Evolutionary conservation across 2,888 invertebrate species (phyloP).

Genomic region (Cheilosia variabilis): DNA sequence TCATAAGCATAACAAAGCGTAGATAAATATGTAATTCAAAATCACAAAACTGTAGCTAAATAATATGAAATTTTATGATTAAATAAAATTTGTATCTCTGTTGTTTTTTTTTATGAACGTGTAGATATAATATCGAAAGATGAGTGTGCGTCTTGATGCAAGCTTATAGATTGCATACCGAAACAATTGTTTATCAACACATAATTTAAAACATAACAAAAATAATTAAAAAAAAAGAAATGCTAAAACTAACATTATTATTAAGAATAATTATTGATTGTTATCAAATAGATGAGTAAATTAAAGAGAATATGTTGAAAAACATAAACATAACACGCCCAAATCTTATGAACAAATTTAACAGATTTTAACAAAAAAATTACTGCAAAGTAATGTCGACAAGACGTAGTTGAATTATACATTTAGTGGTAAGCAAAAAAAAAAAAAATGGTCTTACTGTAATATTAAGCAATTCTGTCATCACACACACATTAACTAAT

Average conservation of each 20-base stretch:
- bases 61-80: constrained; percentile 15
- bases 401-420: constrained; percentile 66
- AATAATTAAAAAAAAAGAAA: constrained; percentile 16
- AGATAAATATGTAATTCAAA: constrained; percentile 6
- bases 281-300: constrained; percentile 61
- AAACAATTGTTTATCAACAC: constrained; percentile 47
- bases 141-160: constrained; percentile 37
- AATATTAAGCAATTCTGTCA: constrained; percentile 38
- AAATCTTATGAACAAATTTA: constrained; percentile 83
- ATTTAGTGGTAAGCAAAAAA: constrained; percentile 36
- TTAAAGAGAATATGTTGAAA: constrained; percentile 63
- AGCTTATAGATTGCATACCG: constrained; percentile 33
- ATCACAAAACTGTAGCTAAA: constrained; percentile 20
- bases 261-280: constrained; percentile 53
- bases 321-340: constrained; percentile 80
- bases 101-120: constrained; percentile 16
- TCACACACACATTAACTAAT: constrained; percentile 17
- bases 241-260: constrained; percentile 21
- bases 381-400: constrained; percentile 65
- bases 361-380: constrained; percentile 67
- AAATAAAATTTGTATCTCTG: not conserved
- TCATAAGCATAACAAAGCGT: not conserved
- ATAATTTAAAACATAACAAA: constrained; percentile 62
- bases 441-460: constrained; percentile 43
- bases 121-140: constrained; percentile 9